A percentile compares a stretch with the other conserved stretches of the same genome.
phyloP scores from a whole-genome alignment of 2,888 invertebrate species.

The Norana najaformis region DNA sequence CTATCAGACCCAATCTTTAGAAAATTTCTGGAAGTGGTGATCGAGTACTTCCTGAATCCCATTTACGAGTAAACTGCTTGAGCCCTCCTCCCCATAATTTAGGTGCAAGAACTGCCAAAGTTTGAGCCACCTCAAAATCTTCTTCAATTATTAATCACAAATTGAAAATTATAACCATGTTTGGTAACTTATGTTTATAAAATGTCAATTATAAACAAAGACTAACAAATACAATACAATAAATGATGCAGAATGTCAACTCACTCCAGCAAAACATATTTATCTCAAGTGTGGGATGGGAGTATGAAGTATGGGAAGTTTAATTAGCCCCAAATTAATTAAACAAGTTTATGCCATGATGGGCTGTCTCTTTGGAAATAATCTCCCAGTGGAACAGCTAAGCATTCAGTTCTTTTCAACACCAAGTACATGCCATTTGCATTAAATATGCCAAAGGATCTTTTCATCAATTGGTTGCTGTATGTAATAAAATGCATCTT shows the following conservation, averaged over 20 bases:
- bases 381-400: neutral
- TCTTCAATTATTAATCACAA: neutral
- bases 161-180: neutral
- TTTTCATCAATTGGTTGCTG: too few species aligned
- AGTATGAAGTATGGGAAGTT: neutral
- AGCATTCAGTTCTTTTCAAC: neutral
- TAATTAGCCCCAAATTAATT: neutral
- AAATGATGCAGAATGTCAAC: neutral
- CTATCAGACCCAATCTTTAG: too few species aligned
- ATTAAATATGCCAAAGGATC: too few species aligned
- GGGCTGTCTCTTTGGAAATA: neutral
- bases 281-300: neutral
- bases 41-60: neutral
- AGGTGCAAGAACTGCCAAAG: neutral
- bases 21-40: too few species aligned
- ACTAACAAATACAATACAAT: neutral
- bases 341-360: neutral
- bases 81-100: neutral
- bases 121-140: neutral
- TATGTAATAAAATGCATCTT: too few species aligned
- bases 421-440: too few species aligned
- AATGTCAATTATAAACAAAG: neutral
- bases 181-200: neutral
- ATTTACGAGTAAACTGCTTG: neutral
- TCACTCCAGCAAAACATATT: neutral